These are phyloP conservation scores for Climacteris rufus DNA, from an alignment of 2,113 vertebrate genomes.

Conservation along the genomic window DNA sequence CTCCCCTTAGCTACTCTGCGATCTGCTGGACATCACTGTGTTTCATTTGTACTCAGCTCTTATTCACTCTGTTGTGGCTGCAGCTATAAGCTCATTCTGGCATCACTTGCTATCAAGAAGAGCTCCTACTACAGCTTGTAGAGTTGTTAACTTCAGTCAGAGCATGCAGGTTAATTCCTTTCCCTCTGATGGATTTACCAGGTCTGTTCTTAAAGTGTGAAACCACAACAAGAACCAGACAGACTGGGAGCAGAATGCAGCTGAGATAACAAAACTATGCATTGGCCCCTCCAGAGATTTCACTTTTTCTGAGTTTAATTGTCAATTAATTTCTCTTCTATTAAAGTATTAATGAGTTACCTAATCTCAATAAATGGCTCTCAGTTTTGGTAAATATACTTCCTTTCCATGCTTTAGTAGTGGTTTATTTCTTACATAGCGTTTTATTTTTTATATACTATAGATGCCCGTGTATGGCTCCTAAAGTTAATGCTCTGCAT, in stretches of 20 bases:
- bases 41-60: neutral
- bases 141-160: neutral
- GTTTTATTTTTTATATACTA: neutral
- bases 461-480: neutral
- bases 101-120: neutral
- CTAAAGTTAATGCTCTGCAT: neutral
- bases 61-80: neutral
- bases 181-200: neutral
- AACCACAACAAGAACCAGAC: neutral
- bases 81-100: neutral
- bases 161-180: neutral
- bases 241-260: neutral
- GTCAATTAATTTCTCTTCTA: neutral
- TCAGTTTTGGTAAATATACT: neutral
- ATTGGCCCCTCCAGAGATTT: neutral
- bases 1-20: neutral
- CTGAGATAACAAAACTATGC: neutral
- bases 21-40: neutral
- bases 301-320: neutral
- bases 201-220: neutral
- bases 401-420: neutral
- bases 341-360: neutral
- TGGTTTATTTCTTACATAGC: neutral
- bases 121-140: neutral
- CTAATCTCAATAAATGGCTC: neutral